These are phyloP conservation scores for Agriopis leucophaearia DNA, from an alignment of 2,888 invertebrate species.

Conservation along the genomic window DNA sequence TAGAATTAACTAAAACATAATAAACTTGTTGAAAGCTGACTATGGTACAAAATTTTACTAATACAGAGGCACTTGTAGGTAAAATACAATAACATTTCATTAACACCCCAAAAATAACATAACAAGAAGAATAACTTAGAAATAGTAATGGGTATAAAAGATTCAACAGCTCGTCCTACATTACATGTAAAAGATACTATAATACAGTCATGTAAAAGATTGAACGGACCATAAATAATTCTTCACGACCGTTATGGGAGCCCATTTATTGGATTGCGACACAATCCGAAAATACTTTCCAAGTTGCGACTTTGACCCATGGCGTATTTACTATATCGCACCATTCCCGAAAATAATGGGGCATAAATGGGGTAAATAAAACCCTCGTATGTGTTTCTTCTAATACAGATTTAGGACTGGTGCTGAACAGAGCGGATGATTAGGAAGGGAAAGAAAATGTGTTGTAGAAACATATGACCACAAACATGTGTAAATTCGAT, in stretches of 20 bases:
- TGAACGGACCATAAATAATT: slow-evolving; percentile 28
- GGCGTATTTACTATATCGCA: slow-evolving; percentile 33
- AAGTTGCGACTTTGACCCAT: slow-evolving; percentile 34
- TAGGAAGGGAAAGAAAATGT: slow-evolving; percentile 21
- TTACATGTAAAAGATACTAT: slow-evolving; percentile 14
- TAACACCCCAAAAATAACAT: background rate
- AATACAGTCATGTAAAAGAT: slow-evolving; percentile 12
- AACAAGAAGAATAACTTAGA: too few species aligned
- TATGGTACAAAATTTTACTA: too few species aligned
- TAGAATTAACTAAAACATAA: too few species aligned
- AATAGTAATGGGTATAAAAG: background rate
- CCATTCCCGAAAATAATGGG: slow-evolving; percentile 33
- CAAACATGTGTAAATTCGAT: background rate
- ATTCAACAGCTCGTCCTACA: slow-evolving; percentile 7
- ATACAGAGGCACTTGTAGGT: too few species aligned
- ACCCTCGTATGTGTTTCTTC: slow-evolving; percentile 29
- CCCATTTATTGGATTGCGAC: slow-evolving; percentile 38
- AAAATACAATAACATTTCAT: too few species aligned
- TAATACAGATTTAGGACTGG: slow-evolving; percentile 31
- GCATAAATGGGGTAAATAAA: slow-evolving; percentile 35
- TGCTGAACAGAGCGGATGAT: slow-evolving; percentile 32
- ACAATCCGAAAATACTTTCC: slow-evolving; percentile 36
- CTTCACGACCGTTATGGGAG: slow-evolving; percentile 28
- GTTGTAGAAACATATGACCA: slow-evolving; percentile 2
- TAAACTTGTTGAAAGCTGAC: too few species aligned